Percentiles rank a stretch among this genome's conserved stretches.
These are phyloP conservation scores for Caenorhabditis sp. DNA, from an alignment of 2,888 invertebrate species.

Conservation along the genomic window DNA sequence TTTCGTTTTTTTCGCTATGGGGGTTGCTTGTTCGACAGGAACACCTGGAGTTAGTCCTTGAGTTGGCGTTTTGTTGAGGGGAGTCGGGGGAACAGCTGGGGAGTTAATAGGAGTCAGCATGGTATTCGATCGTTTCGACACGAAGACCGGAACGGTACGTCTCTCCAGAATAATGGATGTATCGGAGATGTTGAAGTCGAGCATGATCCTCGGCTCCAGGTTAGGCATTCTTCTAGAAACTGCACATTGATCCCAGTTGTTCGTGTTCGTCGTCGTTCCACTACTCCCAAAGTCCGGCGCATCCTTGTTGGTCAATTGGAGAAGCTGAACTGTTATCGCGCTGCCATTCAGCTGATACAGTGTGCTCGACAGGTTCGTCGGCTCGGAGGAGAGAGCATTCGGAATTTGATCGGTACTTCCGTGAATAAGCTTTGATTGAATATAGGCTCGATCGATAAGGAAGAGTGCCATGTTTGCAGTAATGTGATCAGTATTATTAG, in stretches of 20 bases:
- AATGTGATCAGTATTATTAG: constrained; percentile 33
- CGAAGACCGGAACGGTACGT: constrained; percentile 24
- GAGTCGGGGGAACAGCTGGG: constrained; percentile 20
- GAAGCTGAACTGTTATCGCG: constrained; percentile 54
- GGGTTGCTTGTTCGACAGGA: neutral
- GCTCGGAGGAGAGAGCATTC: neutral
- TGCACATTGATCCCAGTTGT: constrained; percentile 57
- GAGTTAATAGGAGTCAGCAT: constrained; percentile 36
- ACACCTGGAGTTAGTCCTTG: neutral
- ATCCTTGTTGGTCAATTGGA: constrained; percentile 58
- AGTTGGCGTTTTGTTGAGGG: constrained; percentile 22
- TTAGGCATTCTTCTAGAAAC: constrained; percentile 45
- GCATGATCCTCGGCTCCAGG: constrained; percentile 56
- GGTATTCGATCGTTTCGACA: constrained; percentile 1
- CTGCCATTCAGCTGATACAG: constrained; percentile 53
- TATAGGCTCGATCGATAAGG: constrained; percentile 56
- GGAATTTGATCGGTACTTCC: neutral
- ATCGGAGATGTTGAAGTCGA: constrained; percentile 60
- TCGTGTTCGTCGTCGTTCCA: constrained; percentile 37
- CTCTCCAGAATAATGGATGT: constrained; percentile 41
- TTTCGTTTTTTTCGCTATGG: constrained; percentile 27
- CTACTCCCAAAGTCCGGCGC: constrained; percentile 52
- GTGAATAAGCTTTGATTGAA: constrained; percentile 48
- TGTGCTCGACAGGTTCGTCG: constrained; percentile 42
- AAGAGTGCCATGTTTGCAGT: constrained; percentile 58